These are phyloP conservation scores for Lepidostoma basale DNA, from an alignment of 1,140 invertebrate genomes.

Conservation along the genomic window DNA sequence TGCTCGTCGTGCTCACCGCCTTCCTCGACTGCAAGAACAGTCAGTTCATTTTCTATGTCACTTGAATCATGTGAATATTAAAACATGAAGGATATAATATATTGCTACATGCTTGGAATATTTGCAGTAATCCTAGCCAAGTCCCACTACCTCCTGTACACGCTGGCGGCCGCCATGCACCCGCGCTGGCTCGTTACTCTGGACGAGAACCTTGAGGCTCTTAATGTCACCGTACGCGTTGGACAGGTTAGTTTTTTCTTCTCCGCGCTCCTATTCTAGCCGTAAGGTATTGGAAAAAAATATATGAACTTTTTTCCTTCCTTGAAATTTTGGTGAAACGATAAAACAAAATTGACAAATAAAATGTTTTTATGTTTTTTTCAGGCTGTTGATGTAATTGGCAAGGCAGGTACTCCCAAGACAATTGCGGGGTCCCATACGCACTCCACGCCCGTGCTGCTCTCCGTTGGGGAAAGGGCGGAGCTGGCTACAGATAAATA, in stretches of 20 bases:
- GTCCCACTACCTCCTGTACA: slow-evolving; percentile 96
- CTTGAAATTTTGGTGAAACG: neutral
- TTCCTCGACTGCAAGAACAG: slow-evolving; percentile 97
- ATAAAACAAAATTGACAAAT: neutral
- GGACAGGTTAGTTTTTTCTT: slow-evolving; percentile 72
- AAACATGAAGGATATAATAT: neutral
- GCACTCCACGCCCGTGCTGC: slow-evolving; percentile 96
- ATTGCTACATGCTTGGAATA: slow-evolving; percentile 33
- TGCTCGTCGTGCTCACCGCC: slow-evolving; percentile 89
- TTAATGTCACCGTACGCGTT: slow-evolving; percentile 95
- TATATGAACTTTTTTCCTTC: neutral
- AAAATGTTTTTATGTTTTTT: slow-evolving; percentile 36
- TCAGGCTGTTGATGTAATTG: slow-evolving; percentile 97
- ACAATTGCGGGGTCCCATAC: slow-evolving; percentile 99
- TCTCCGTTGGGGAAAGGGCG: slow-evolving; percentile 96
- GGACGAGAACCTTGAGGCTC: slow-evolving; percentile 91
- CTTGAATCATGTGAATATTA: neutral
- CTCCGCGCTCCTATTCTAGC: no score
- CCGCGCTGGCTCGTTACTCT: slow-evolving; percentile 99
- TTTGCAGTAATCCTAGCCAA: slow-evolving; percentile 89
- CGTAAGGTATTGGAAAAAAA: no score
- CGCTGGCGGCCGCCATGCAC: slow-evolving; percentile 96
- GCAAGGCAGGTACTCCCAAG: slow-evolving; percentile 99
- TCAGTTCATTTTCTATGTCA: slow-evolving; percentile 60
- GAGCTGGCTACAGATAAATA: slow-evolving; percentile 99